phyloP scores from a whole-genome alignment of 2,888 invertebrate species.

The Parnassius smintheus region DNA sequence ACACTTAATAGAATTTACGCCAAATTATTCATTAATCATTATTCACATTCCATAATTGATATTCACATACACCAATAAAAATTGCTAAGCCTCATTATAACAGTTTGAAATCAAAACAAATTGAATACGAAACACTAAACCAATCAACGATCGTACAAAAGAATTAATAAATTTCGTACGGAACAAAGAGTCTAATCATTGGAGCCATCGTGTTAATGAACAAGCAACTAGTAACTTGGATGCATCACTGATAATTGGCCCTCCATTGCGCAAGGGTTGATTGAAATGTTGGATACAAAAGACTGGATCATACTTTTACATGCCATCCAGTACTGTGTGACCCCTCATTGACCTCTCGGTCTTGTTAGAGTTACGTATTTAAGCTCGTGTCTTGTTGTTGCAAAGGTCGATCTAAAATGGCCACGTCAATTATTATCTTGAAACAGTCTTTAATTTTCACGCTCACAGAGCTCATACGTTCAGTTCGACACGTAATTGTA shows the following conservation, averaged over 20 bases:
- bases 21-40: too few species aligned
- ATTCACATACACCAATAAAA: too few species aligned
- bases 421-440: slow-evolving; percentile 37
- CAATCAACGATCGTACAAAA: slow-evolving; percentile 43
- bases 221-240: slow-evolving; percentile 36
- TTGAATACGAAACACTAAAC: slow-evolving; percentile 31
- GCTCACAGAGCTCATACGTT: slow-evolving; percentile 30
- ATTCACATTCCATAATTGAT: too few species aligned
- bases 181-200: slow-evolving; percentile 39
- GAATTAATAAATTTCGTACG: slow-evolving; percentile 40
- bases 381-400: slow-evolving; percentile 11
- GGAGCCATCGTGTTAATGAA: slow-evolving; percentile 43
- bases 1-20: too few species aligned
- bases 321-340: slow-evolving; percentile 11
- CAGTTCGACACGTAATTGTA: slow-evolving; percentile 29
- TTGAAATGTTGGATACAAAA: slow-evolving; percentile 39
- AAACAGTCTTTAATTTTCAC: slow-evolving; percentile 34
- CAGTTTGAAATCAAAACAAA: slow-evolving; percentile 20
- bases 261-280: slow-evolving; percentile 44
- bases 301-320: slow-evolving; percentile 20
- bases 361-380: slow-evolving; percentile 22
- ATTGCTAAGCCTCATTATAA: slow-evolving; percentile 6
- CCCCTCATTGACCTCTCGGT: slow-evolving; percentile 16
- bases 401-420: slow-evolving; percentile 33
- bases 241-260: slow-evolving; percentile 44